Evolutionary conservation across 2,797 vertebrate genomes (phyloP), one percentile per base, ranked within the genome.

Genomic region (Acridotheres tristis): DNA sequence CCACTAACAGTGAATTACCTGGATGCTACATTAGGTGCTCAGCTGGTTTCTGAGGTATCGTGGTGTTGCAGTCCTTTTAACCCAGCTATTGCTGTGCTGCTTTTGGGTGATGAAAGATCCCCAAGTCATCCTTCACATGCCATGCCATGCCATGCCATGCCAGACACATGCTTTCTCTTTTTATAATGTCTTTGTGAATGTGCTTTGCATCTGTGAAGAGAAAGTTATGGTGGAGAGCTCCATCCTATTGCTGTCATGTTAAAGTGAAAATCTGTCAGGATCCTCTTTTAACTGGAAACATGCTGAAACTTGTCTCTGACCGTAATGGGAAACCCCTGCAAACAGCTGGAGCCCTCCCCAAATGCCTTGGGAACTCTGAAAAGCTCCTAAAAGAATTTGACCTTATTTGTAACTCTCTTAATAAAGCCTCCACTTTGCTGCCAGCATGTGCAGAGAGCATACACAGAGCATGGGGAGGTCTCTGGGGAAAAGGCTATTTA

Each of bases 381-480:
- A 93, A 93, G 22, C 93, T 91, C 83, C 86, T 88, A 45, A 74
- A 96, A 89, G 95, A 95, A 96, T 96, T 87, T 94, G 93, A 96
- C 91, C 91, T 90, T 95, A 88, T 95, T 93, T 94, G 88, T 92
- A 82, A 55, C 90, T 93, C 87, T 71, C 45, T 92, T 94, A 90
- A 89, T 94, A 87, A 94, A 94, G 78, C 54, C 66, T 88, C 85
- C 30, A 17, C 59, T 94, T 94, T 66, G 71, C 80, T 95, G 91
- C 69, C 81, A 94, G 84, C 27, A 17, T 93, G 68, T 86, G 71
- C 65, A 54, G 85, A 59, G 74, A 94, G 51, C 85, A 67, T 79
- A 42, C 45, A 23, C 91, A 94, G 85, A 93, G 63, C 80, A 57
- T 21, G 59, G 69, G n/a, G 82, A 88, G 73, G 79, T 88, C 85